Evolutionary conservation across 1,140 invertebrate species (phyloP).

Genomic region (Matsumurasca onukii): DNA sequence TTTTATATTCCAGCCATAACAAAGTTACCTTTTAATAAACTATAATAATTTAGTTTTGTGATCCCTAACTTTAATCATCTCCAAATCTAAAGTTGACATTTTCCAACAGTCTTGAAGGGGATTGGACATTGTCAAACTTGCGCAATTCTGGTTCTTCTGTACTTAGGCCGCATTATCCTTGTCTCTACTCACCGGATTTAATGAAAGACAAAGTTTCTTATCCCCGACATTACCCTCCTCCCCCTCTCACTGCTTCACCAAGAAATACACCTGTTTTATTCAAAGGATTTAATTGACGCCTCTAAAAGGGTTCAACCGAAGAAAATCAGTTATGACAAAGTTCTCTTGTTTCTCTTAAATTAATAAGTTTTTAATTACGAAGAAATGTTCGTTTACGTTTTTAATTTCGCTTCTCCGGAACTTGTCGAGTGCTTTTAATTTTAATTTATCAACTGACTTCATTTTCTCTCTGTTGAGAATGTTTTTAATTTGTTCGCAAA

Average conservation of each 20-base stretch:
- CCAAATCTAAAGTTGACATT: no score
- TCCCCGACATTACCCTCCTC: not conserved
- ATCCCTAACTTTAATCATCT: no score
- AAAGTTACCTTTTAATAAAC: no score
- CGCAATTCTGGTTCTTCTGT: no score
- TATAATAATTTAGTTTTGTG: no score
- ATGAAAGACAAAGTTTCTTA: slow-evolving; percentile 20
- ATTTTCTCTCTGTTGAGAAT: not conserved
- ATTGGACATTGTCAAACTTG: no score
- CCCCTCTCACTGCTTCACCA: not conserved
- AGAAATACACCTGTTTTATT: slow-evolving; percentile 26
- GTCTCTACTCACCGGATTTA: slow-evolving; percentile 14
- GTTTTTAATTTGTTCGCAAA: slow-evolving; percentile 20
- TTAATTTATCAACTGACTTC: slow-evolving; percentile 22
- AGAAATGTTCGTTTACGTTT: slow-evolving; percentile 26
- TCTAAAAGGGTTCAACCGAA: slow-evolving; percentile 9
- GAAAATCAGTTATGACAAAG: slow-evolving; percentile 25
- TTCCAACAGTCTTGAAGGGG: no score
- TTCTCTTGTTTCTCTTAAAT: slow-evolving; percentile 23
- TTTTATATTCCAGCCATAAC: no score
- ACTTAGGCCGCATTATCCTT: not conserved
- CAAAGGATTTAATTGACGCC: slow-evolving; percentile 26
- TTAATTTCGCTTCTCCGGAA: slow-evolving; percentile 13
- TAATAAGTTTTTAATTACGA: slow-evolving; percentile 26
- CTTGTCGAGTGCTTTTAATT: slow-evolving; percentile 13